Evolutionary conservation across 2,888 invertebrate species (phyloP), one percentile per base, ranked within the genome.

Genomic region (Graphium colonna): DNA sequence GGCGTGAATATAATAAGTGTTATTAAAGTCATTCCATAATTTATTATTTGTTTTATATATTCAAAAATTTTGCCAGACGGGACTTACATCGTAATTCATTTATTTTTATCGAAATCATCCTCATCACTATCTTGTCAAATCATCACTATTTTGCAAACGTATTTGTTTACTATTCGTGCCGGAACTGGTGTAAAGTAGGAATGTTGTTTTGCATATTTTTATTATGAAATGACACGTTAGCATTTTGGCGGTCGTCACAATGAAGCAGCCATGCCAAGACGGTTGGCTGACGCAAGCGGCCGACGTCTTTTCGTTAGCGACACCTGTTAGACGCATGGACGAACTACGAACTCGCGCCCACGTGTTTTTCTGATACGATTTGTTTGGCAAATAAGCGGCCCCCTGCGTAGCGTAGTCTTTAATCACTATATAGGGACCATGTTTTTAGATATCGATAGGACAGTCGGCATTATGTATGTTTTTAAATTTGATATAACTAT

Each of bases 231-330:
- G 36, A 36, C 5, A 13, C 36, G 36, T 36, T 12, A 36, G 36
- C 36, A 12, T 21, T 36, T 36, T 12, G 36, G 36, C 36, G 36
- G 36, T 12, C 9, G 12, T 36, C 36, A 31, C 8, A 31, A 31
- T 9, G 31, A 1, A 9, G n/a, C n/a, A n/a, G n/a, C n/a, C n/a
- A n/a, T n/a, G 36, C 12, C 4, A 31, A 31, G 12, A n/a, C 4
- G n/a, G n/a, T 36, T 26, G 52, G 52, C 38, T 53, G 52, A 53
- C 39, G 52, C 48, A 53, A 52, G 43, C 10, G 13, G n/a, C 28
- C 1, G 12, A 26, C 7, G 9, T 38, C 17, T 13, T 53, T 43
- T 47, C 42, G 28, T 38, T 17, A 38, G 43, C 28, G 36, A 13
- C 36, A 36, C 36, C 36, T 36, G 12, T 36, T 36, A 36, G 36